Evolutionary conservation across 1,140 invertebrate genomes (phyloP), one percentile per base, ranked within the genome.

Genomic region (Caenorhabditis inopinata): DNA sequence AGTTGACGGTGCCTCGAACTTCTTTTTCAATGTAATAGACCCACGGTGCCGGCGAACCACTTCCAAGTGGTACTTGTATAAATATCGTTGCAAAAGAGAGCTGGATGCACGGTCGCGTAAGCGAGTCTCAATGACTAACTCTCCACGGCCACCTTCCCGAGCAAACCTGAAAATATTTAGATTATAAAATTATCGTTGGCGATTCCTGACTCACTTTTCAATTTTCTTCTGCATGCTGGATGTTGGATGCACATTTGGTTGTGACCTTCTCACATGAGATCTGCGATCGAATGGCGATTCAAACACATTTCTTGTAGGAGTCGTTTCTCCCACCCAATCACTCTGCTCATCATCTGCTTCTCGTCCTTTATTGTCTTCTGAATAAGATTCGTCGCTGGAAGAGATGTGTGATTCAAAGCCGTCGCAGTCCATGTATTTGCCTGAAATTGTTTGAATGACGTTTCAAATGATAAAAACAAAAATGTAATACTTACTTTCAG

Each of bases 291-390:
- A 38, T 21, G 58, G 58, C 4, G 29, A 12, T 68, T 68, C 32
- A 32, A 68, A 68, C 9, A 32, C 16, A 42, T 16, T 68, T 18
- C 32, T 16, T 21, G 58, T 68, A 21, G 58, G 58, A 7, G 58
- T 68, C n/a, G 45, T 58, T n/a, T 74, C 62, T 1, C 62, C 78
- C 14, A 51, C 62, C 78, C 78, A 79, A 45, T 79, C 78, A 27
- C 78, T 79, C 27, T 79, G 58, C 48, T 79, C 78, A 51, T 79
- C 78, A n/a, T 79, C 78, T 16, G 62, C 78, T 45, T 79, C 78
- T 7, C 53, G 53, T 27, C 58, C 62, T 29, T 27, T 42, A n/a
- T 48, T 42, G 2, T 79, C 78, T 27, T 79, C 78, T 16, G 74
- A 75, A 75, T n/a, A 25, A 16, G 74, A 75, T 32, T 79, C 78